Evolutionary conservation across 2,888 invertebrate species (phyloP).

Genomic region (Priocnemis perturbator): DNA sequence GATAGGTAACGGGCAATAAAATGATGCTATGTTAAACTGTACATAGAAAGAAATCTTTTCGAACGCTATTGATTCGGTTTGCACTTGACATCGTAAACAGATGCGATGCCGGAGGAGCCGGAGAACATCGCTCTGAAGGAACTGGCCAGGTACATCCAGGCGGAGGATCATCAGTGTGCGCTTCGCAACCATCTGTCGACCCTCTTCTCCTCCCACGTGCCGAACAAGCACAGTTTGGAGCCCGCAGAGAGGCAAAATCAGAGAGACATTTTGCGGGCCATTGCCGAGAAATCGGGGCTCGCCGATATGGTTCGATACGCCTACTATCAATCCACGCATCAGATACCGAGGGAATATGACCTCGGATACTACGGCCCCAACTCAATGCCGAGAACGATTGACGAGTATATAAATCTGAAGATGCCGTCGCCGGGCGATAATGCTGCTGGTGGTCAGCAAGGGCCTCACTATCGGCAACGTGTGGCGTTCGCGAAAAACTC

Average conservation of each 20-base stretch:
- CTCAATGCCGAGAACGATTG: not conserved
- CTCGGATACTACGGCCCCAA: conserved; percentile 14
- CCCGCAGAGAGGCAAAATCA: conserved; percentile 50
- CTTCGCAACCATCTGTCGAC: conserved; percentile 26
- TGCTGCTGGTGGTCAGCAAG: not conserved
- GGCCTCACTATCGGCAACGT: conserved; percentile 10
- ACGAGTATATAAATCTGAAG: conserved; percentile 7
- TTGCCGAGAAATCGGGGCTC: conserved; percentile 48
- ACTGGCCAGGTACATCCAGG: conserved; percentile 59
- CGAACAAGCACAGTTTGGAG: conserved; percentile 41
- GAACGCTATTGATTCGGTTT: too few species aligned
- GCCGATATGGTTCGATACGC: conserved; percentile 49
- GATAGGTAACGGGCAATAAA: too few species aligned
- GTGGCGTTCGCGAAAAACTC: not conserved
- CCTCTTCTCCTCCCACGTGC: conserved; percentile 33
- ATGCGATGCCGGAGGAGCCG: conserved; percentile 59
- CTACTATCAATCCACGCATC: conserved; percentile 42
- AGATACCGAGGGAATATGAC: conserved; percentile 28
- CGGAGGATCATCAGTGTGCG: conserved; percentile 34
- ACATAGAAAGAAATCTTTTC: too few species aligned
- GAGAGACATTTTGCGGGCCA: conserved; percentile 45
- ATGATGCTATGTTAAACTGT: too few species aligned
- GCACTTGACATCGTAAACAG: conserved; percentile 37
- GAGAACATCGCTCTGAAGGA: conserved; percentile 58
- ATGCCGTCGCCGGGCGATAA: not conserved